Evolutionary conservation across 92 coral and sea anemone genomes (phyloP).

Genomic region (Plumapathes pennacea): DNA sequence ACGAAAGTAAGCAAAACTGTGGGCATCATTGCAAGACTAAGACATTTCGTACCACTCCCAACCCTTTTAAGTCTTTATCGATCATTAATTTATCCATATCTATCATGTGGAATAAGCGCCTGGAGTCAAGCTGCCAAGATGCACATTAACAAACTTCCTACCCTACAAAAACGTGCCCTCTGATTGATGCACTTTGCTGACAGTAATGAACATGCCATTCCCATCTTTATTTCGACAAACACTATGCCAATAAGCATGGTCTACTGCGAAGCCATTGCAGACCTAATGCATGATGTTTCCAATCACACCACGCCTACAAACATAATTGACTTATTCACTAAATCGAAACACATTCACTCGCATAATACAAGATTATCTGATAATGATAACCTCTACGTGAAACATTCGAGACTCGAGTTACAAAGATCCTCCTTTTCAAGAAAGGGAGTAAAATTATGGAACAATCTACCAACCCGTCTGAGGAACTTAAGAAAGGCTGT

Average conservation of each 20-base stretch:
- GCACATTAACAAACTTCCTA: slow-evolving; percentile 27
- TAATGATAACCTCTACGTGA: slow-evolving; percentile 11
- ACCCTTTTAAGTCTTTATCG: slow-evolving; percentile 22
- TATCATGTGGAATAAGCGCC: slow-evolving; percentile 25
- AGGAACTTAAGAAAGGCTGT: slow-evolving; percentile 1
- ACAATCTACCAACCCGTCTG: slow-evolving; percentile 12
- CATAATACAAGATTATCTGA: slow-evolving; percentile 24
- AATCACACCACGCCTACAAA: slow-evolving; percentile 6
- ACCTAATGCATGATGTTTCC: slow-evolving; percentile 23
- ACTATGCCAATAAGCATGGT: slow-evolving; percentile 12
- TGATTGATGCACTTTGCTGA: slow-evolving; percentile 23
- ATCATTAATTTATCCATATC: slow-evolving; percentile 46
- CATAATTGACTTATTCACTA: slow-evolving; percentile 16
- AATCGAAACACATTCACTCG: slow-evolving; percentile 27
- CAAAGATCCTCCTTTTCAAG: slow-evolving; percentile 15
- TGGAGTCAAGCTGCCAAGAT: slow-evolving; percentile 44
- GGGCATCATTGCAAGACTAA: slow-evolving; percentile 26
- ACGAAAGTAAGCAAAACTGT: slow-evolving; percentile 45
- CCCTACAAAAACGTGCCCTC: slow-evolving; percentile 34
- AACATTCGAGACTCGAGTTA: slow-evolving; percentile 26
- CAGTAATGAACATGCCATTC: slow-evolving; percentile 17
- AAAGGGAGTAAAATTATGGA: slow-evolving; percentile 26
- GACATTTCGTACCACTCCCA: slow-evolving; percentile 42
- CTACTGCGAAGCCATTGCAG: slow-evolving; percentile 17
- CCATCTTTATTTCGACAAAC: slow-evolving; percentile 12